These are phyloP conservation scores for Leptinotarsa lineolata DNA, from an alignment of 1,140 invertebrate genomes.

Conservation along the genomic window DNA sequence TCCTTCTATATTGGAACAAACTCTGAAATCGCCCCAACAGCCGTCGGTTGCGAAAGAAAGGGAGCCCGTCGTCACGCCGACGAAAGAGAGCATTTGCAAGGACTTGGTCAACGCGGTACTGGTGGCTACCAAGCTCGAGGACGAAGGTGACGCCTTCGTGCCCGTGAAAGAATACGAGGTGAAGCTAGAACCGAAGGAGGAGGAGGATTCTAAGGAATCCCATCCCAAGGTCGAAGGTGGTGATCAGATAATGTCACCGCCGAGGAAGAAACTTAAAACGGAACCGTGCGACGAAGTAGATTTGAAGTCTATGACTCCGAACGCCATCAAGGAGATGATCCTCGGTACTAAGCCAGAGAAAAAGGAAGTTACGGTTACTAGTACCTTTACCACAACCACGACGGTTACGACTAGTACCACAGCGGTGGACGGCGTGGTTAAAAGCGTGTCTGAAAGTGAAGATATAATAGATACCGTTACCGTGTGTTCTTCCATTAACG, in stretches of 20 bases:
- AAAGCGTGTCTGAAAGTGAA: constrained; percentile 52
- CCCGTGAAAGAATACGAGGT: constrained; percentile 52
- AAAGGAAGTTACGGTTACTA: constrained; percentile 41
- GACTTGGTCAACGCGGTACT: constrained; percentile 65
- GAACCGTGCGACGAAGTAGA: constrained; percentile 41
- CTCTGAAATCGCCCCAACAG: constrained; percentile 54
- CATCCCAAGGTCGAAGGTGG: constrained; percentile 48
- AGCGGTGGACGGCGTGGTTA: constrained; percentile 55
- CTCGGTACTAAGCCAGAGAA: constrained; percentile 33
- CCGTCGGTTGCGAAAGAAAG: constrained; percentile 22
- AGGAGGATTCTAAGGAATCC: constrained; percentile 54
- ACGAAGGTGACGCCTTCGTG: constrained; percentile 58
- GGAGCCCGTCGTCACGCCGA: constrained; percentile 33
- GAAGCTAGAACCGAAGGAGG: constrained; percentile 56
- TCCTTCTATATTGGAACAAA: constrained; percentile 59
- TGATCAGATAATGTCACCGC: constrained; percentile 29
- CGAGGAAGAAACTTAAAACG: constrained; percentile 43
- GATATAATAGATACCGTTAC: constrained; percentile 51
- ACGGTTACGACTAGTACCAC: constrained; percentile 55
- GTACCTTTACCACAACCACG: constrained; percentile 55
- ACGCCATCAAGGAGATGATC: constrained; percentile 53
- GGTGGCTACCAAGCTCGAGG: constrained; percentile 61
- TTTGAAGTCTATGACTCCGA: constrained; percentile 46
- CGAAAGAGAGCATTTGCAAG: constrained; percentile 57
- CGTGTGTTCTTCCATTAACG: constrained; percentile 40